Evolutionary conservation across 2,797 vertebrate species (phyloP), one percentile per base, ranked within the genome.

Genomic region (Cossypha polioptera): DNA sequence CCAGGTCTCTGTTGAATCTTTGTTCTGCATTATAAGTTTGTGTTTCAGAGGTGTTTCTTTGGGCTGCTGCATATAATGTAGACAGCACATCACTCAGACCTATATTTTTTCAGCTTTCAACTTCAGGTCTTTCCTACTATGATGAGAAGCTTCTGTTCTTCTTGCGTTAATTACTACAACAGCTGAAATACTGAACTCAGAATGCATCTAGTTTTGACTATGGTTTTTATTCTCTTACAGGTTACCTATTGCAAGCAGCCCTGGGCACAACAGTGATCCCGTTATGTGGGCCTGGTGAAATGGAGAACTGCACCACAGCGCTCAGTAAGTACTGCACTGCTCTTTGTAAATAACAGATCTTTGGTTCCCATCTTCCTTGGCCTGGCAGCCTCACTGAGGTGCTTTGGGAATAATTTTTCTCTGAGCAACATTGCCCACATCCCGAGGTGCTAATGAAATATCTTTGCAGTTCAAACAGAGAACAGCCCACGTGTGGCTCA

Each of bases 221-320:
- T 35, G 73, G 5, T 15, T 92, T 93, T 73, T 67, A 19, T 80
- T 94, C 59, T 73, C 28, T 61, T 13, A 3, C 1, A 98, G 98
- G 96, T 72, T 92, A 96, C 74, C 74, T 98, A 5, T 57, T 97
- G 24, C 97, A 97, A 86, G 73, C 58, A 17, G 95, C 80, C 43
- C 73, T 96, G 62, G 71, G 96, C 77, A 97, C 98, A 38, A 98
- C 97, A 4, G 97, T 98, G 94, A 98, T 98, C 72, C 98, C 98
- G 0, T 91, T 97, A 3, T 98, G 98, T 35, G 97, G 93, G 18
- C 93, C 90, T 14, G 96, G 94, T 50, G 97, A 97, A n/a, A 96
- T 97, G 8, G 95, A 97, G 24, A 98, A 98, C 74, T 98, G 98
- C 81, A 98, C 97, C 5, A 97, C 97, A 35, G 96, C 97, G 0